These are phyloP conservation scores for Thaumatotibia leucotreta DNA, from an alignment of 1,140 invertebrate species.

Conservation along the genomic window DNA sequence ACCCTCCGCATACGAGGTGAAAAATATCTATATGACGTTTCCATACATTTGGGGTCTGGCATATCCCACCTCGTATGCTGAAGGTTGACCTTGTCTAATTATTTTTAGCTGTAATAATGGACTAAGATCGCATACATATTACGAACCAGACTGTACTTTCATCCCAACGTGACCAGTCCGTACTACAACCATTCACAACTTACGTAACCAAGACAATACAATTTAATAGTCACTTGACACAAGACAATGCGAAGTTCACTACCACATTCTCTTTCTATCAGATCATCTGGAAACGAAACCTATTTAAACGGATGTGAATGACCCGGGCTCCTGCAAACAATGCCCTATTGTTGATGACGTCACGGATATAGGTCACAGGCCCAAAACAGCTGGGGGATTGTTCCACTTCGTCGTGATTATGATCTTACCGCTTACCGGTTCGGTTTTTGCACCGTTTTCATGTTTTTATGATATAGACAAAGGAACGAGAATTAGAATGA, in stretches of 20 bases:
- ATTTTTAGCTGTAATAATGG: too few species aligned
- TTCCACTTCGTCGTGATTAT: neutral
- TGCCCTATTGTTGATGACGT: slow-evolving; percentile 11
- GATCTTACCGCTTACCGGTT: neutral
- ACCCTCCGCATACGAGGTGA: too few species aligned
- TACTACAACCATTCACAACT: neutral
- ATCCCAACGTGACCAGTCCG: neutral
- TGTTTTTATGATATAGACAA: neutral
- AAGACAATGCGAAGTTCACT: slow-evolving; percentile 7
- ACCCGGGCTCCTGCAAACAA: slow-evolving; percentile 1
- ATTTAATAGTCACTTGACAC: neutral
- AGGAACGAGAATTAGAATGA: too few species aligned
- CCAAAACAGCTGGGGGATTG: neutral
- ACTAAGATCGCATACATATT: too few species aligned
- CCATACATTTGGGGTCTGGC: too few species aligned
- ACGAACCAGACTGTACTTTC: too few species aligned
- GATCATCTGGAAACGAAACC: neutral
- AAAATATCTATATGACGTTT: too few species aligned
- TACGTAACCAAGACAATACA: slow-evolving; percentile 6
- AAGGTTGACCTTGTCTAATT: too few species aligned
- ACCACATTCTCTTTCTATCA: slow-evolving; percentile 11
- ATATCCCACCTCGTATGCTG: too few species aligned
- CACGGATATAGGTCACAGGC: slow-evolving; percentile 7
- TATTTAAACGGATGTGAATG: slow-evolving; percentile 11
- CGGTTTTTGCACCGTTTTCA: neutral